Evolutionary conservation across 2,888 invertebrate genomes (phyloP).

Genomic region (Hoplodrina ambigua): DNA sequence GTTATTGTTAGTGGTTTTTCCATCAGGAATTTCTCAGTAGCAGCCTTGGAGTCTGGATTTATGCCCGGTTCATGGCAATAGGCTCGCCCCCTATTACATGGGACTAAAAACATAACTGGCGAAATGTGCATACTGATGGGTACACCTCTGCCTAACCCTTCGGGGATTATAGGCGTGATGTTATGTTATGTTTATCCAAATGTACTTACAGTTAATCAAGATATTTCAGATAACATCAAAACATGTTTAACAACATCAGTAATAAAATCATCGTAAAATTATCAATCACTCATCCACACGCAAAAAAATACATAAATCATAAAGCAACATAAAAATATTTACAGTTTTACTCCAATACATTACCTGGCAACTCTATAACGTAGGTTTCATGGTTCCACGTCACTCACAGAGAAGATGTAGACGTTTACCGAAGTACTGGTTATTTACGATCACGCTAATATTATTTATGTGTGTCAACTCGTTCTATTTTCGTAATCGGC

Average conservation of each 20-base stretch:
- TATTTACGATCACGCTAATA: constrained; percentile 84
- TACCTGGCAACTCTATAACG: constrained; percentile 45
- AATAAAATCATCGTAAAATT: constrained; percentile 39
- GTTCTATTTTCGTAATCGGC: constrained; percentile 84
- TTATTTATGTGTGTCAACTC: constrained; percentile 89
- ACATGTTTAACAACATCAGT: constrained; percentile 37
- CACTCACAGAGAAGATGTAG: constrained; percentile 53
- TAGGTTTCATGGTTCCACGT: constrained; percentile 48
- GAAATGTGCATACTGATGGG: no score
- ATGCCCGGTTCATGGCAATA: no score
- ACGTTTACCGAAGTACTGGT: constrained; percentile 61
- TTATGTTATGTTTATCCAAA: no score
- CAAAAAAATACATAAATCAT: constrained; percentile 28
- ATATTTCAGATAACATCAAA: constrained; percentile 13
- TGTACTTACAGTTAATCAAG: constrained; percentile 5
- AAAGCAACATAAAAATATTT: constrained; percentile 35
- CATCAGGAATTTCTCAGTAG: no score
- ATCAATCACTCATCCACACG: constrained; percentile 36
- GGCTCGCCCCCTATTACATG: no score
- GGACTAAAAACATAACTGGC: no score
- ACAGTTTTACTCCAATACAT: constrained; percentile 23
- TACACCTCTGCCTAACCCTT: no score
- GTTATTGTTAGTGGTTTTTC: no score
- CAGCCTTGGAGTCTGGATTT: no score
- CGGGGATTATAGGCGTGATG: no score